phyloP scores from a whole-genome alignment of 2,888 invertebrate genomes.

The Thereva nobilitata region DNA sequence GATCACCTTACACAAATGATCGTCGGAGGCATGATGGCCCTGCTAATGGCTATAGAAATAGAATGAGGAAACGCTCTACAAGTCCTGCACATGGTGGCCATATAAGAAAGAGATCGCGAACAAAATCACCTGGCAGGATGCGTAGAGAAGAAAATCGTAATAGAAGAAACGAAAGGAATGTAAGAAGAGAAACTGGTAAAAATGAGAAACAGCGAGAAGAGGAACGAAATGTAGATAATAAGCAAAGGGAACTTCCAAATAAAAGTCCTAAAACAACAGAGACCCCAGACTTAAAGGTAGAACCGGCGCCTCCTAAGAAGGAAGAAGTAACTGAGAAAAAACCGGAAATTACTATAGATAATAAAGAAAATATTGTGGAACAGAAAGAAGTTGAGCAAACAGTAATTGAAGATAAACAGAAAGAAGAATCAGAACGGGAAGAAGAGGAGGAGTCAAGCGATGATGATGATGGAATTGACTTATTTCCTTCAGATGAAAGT shows the following conservation, averaged over 20 bases:
- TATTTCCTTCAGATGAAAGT: constrained; percentile 46
- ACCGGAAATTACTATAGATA: background rate
- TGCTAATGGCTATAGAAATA: constrained; percentile 35
- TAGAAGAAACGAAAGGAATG: constrained; percentile 10
- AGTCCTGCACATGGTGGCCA: constrained; percentile 28
- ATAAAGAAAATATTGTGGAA: background rate
- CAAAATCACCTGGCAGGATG: constrained; percentile 30
- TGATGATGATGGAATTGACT: constrained; percentile 44
- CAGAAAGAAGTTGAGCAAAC: constrained; percentile 10
- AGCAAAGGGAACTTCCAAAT: background rate
- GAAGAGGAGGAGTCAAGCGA: constrained; percentile 39
- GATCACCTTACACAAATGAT: constrained; percentile 27
- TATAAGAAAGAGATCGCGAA: constrained; percentile 26
- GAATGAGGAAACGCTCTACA: constrained; percentile 34
- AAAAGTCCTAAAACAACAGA: constrained; percentile 2
- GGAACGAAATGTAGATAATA: constrained; percentile 27
- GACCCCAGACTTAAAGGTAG: background rate
- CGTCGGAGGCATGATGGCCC: constrained; percentile 27
- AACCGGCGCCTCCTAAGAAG: background rate
- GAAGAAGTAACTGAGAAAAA: background rate
- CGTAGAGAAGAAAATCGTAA: constrained; percentile 25
- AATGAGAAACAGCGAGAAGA: constrained; percentile 14
- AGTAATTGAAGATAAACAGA: background rate
- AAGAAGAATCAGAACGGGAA: constrained; percentile 39
- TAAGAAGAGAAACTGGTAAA: constrained; percentile 19